These are phyloP conservation scores for Hemaris fuciformis DNA, from an alignment of 2,888 invertebrate species.

Conservation along the genomic window DNA sequence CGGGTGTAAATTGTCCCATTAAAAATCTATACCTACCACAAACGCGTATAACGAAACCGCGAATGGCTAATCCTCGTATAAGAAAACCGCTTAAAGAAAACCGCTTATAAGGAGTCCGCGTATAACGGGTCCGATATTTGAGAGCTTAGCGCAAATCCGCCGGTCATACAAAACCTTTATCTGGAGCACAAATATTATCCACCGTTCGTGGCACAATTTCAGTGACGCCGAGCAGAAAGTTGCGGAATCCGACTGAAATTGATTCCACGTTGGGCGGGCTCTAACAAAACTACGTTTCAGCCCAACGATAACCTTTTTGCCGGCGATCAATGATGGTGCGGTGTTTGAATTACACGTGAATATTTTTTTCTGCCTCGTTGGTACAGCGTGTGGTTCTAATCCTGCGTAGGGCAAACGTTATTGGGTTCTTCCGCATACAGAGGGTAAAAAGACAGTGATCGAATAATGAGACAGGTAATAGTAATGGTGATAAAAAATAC, in stretches of 20 bases:
- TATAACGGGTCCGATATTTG: not conserved
- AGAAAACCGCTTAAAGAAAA: not conserved
- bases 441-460: no score
- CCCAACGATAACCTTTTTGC: not conserved
- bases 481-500: no score
- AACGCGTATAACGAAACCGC: not conserved
- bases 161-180: not conserved
- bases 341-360: no score
- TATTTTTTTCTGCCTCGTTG: no score
- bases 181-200: not conserved
- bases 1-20: not conserved
- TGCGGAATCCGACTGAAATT: conserved; percentile 6
- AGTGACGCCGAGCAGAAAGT: not conserved
- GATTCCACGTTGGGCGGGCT: not conserved
- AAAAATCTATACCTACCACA: not conserved
- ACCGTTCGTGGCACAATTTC: not conserved
- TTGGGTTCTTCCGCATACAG: no score
- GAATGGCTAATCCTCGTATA: not conserved
- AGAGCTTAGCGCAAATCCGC: not conserved
- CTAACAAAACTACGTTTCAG: not conserved
- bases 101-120: not conserved
- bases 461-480: no score
- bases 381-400: no score
- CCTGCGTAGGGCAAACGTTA: no score
- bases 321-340: not conserved